Conservation (phyloP, 2,888 invertebrate species). For the Parascotia fuliginaria region DNA sequence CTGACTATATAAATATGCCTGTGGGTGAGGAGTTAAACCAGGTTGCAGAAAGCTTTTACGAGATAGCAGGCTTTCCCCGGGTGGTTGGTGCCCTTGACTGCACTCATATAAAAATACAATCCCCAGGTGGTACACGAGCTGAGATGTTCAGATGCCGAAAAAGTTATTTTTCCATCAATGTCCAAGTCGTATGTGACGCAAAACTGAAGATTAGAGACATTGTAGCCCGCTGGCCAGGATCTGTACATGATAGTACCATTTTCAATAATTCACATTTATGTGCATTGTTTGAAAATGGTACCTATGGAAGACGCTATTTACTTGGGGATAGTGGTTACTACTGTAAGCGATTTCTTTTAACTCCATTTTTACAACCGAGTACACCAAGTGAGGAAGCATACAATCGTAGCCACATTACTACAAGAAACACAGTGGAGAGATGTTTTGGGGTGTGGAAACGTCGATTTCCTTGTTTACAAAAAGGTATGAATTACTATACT, state of each 20-base stretch:
- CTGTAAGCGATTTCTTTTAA: slow-evolving; percentile 5
- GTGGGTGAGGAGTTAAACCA: too few relatives aligned
- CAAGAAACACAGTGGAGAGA: neutral
- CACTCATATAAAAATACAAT: slow-evolving; percentile 7
- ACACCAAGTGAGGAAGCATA: slow-evolving; percentile 2
- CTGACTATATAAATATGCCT: too few relatives aligned
- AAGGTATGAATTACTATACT: neutral
- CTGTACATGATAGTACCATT: slow-evolving; percentile 16
- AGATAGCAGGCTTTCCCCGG: neutral
- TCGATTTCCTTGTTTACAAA: slow-evolving; percentile 2
- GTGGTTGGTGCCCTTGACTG: slow-evolving; percentile 1
- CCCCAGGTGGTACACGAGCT: neutral
- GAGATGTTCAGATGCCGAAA: slow-evolving; percentile 2
- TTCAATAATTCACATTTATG: neutral
- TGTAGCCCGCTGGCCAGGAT: slow-evolving; percentile 34
- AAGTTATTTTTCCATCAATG: slow-evolving; percentile 2
- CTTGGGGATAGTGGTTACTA: slow-evolving; percentile 13
- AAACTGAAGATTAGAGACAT: slow-evolving; percentile 25
- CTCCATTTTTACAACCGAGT: slow-evolving; percentile 7
- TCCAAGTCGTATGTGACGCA: slow-evolving; percentile 16
- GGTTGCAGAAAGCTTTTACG: too few relatives aligned
- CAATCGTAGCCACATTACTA: slow-evolving; percentile 6
- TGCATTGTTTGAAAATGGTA: slow-evolving; percentile 3
- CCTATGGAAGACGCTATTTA: neutral
- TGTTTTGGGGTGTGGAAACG: slow-evolving; percentile 1